Percentiles rank a stretch among this genome's conserved stretches.
phyloP scores from a whole-genome alignment of 23 tunicate species.

The Trididemnum nubilum region DNA sequence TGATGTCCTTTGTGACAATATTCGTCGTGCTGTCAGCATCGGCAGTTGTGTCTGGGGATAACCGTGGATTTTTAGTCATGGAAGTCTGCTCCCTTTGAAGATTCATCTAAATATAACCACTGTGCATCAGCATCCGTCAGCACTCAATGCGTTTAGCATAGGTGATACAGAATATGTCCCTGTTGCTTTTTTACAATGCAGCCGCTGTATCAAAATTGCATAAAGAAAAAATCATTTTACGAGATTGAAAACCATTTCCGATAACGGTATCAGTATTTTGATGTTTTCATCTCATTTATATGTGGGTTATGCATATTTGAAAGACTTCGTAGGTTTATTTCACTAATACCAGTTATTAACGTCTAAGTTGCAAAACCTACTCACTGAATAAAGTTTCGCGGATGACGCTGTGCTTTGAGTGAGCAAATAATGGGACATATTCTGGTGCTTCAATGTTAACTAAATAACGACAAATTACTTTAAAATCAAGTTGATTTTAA shows the following conservation, averaged over 20 bases:
- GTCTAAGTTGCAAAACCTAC: too few species aligned
- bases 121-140: constrained; percentile 1
- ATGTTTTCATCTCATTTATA: too few species aligned
- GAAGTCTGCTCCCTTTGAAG: not conserved
- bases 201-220: too few species aligned
- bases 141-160: too few species aligned
- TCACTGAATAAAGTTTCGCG: not conserved
- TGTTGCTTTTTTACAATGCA: too few species aligned
- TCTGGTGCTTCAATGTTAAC: constrained; percentile 94
- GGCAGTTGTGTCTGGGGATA: constrained; percentile 87
- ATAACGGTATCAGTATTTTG: too few species aligned
- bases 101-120: not conserved
- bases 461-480: constrained; percentile 21
- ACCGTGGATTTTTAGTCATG: constrained; percentile 12
- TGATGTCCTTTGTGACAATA: constrained; percentile 51
- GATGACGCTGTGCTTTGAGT: constrained; percentile 53
- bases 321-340: not conserved
- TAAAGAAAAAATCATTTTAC: too few species aligned
- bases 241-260: too few species aligned
- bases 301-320: too few species aligned
- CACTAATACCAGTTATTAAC: too few species aligned
- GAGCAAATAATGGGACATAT: constrained; percentile 87
- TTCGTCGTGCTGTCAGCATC: constrained; percentile 93
- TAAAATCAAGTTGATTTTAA: not conserved
- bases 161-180: too few species aligned